Conservation (phyloP, 2,797 vertebrate genomes). For the Scarus forsteni region DNA sequence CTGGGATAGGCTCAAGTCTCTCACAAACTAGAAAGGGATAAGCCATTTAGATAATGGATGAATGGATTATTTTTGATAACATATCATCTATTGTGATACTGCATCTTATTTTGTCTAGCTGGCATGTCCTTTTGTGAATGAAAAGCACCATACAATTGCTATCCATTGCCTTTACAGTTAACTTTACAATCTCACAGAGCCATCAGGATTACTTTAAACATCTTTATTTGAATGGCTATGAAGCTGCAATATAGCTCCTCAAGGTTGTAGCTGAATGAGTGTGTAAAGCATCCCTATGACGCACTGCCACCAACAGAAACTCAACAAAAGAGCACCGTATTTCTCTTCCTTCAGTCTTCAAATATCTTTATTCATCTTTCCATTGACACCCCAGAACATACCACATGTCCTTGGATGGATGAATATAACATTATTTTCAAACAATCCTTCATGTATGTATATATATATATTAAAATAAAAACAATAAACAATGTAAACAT, state of each 20-base stretch:
- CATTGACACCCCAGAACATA: constrained; percentile 52
- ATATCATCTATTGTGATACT: no score
- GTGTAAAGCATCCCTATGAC: background rate
- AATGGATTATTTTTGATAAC: no score
- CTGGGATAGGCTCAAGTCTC: no score
- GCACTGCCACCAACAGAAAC: constrained; percentile 8
- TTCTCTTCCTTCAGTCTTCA: constrained; percentile 22
- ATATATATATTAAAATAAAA: constrained; percentile 25
- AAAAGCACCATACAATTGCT: no score
- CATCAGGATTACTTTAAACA: background rate
- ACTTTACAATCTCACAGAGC: background rate
- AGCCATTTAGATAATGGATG: no score
- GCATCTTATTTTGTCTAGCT: no score
- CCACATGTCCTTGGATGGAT: constrained; percentile 32
- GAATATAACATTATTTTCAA: constrained; percentile 39
- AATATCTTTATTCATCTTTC: constrained; percentile 58
- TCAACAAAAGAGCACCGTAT: background rate
- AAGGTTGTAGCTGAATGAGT: background rate
- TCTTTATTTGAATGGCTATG: background rate
- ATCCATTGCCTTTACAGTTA: background rate
- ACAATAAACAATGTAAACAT: constrained; percentile 67
- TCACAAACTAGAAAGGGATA: no score
- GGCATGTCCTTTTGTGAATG: no score
- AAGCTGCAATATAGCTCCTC: background rate
- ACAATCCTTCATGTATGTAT: constrained; percentile 41